Conservation (phyloP, 2,113 vertebrate species). For the Phylloscopus whistleri region DNA sequence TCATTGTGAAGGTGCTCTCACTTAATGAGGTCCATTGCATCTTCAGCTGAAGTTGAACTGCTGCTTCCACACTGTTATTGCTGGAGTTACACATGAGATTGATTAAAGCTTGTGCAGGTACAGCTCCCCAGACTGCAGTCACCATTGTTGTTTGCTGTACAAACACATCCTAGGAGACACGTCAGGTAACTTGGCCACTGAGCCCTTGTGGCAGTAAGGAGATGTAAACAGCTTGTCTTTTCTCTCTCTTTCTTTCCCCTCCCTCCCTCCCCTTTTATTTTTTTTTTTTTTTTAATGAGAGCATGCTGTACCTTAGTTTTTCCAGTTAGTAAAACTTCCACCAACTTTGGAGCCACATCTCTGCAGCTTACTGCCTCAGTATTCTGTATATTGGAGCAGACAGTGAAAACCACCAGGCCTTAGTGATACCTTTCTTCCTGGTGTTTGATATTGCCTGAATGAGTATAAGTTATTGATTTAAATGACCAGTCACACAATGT, state of each 20-base stretch:
- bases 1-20: neutral
- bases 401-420: neutral
- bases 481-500: neutral
- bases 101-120: neutral
- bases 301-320: neutral
- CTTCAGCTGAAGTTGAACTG: neutral
- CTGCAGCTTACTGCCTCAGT: neutral
- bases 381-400: neutral
- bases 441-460: neutral
- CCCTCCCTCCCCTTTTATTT: rapidly evolving
- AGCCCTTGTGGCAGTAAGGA: neutral
- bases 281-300: neutral
- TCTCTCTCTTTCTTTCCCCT: too few relatives aligned
- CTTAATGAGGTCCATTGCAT: neutral
- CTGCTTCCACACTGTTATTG: neutral
- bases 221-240: neutral
- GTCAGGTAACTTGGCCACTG: neutral
- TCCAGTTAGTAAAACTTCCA: neutral
- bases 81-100: neutral
- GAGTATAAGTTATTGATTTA: neutral
- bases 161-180: neutral
- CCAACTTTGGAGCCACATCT: neutral
- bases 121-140: neutral
- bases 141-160: neutral
- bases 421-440: neutral